Conservation (phyloP, 2,797 vertebrate genomes). For the Sebastes kiyomatsui region DNA sequence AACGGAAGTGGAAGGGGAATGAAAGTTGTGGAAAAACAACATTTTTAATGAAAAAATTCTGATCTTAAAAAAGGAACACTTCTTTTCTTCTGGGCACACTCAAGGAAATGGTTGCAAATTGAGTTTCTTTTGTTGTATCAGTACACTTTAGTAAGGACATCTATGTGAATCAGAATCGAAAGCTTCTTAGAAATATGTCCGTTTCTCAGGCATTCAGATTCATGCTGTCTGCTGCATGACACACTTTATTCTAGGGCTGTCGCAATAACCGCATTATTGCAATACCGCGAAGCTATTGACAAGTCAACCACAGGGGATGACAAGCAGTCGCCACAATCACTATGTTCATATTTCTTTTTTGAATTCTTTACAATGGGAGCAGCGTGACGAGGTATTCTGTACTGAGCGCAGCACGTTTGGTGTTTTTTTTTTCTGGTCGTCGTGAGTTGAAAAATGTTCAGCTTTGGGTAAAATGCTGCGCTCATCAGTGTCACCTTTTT, state of each 20-base stretch:
- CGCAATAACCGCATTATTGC: too few relatives aligned
- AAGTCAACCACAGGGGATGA: too few relatives aligned
- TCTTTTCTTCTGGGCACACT: background rate
- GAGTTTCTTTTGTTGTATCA: background rate
- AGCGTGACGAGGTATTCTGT: too few relatives aligned
- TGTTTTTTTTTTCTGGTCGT: too few relatives aligned
- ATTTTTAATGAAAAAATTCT: background rate
- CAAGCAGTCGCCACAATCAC: too few relatives aligned
- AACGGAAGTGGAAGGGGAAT: background rate
- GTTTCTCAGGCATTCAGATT: conserved; percentile 7
- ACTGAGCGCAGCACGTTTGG: too few relatives aligned
- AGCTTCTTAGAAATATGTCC: conserved; percentile 3
- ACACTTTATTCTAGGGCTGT: background rate
- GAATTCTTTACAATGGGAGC: too few relatives aligned
- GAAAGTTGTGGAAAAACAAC: background rate
- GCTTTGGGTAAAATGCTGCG: too few relatives aligned
- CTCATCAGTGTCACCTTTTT: too few relatives aligned
- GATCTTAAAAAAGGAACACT: background rate
- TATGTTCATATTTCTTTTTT: too few relatives aligned
- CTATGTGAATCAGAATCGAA: conserved; percentile 9
- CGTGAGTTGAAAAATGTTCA: too few relatives aligned
- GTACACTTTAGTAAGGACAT: background rate
- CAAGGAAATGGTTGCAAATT: background rate
- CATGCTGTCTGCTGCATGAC: background rate
- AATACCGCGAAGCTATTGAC: too few relatives aligned